Conservation (phyloP, 2,797 vertebrate species). For the Gallinago stenura region DNA sequence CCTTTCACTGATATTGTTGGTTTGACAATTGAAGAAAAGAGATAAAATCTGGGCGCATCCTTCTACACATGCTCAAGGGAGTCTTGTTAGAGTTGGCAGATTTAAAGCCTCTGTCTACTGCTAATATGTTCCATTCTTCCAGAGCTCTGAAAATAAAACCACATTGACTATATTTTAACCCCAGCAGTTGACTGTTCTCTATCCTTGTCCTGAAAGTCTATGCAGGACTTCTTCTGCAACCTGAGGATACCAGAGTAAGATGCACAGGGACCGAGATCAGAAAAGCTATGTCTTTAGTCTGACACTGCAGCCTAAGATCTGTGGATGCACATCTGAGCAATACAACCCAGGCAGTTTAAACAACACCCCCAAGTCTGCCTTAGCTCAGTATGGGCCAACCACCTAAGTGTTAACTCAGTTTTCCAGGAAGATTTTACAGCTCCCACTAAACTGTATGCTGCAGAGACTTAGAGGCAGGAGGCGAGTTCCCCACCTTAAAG, state of each 20-base stretch:
- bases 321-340: background rate
- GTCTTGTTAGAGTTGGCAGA: background rate
- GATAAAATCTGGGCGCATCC: background rate
- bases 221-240: background rate
- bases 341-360: background rate
- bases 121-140: background rate
- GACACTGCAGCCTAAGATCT: background rate
- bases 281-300: background rate
- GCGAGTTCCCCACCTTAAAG: background rate
- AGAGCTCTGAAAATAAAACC: background rate
- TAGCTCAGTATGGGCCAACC: background rate
- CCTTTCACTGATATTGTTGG: background rate
- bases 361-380: background rate
- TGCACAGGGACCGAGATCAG: background rate
- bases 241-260: background rate
- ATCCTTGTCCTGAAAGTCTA: background rate
- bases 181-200: background rate
- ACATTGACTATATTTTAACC: background rate
- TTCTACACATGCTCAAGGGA: background rate
- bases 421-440: background rate
- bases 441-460: background rate
- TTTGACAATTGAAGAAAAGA: background rate
- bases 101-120: background rate
- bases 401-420: background rate
- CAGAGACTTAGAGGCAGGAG: background rate